Conservation (phyloP, 2,888 invertebrate genomes). For the Encarsia formosa region DNA sequence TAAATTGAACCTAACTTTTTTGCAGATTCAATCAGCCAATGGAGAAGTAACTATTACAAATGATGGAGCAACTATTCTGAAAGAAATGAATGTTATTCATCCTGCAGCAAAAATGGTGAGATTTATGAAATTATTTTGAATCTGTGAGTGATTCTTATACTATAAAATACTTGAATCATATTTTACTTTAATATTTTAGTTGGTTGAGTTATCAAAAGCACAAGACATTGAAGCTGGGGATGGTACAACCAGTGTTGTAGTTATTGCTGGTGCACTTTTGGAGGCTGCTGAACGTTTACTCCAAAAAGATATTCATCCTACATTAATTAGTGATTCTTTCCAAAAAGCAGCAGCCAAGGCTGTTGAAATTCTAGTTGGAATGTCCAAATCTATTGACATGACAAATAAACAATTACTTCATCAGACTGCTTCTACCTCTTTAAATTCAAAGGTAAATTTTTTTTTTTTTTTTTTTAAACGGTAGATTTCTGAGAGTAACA, state of each 20-base stretch:
- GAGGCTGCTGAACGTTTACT: constrained; percentile 92
- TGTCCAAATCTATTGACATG: constrained; percentile 84
- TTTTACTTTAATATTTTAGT: constrained; percentile 54
- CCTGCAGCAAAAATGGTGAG: constrained; percentile 97
- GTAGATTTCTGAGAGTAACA: too few species aligned
- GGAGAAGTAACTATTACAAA: constrained; percentile 99
- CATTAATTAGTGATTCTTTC: constrained; percentile 94
- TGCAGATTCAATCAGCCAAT: constrained; percentile 87
- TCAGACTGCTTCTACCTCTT: constrained; percentile 94
- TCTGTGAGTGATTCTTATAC: background rate
- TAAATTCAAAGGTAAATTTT: constrained; percentile 88
- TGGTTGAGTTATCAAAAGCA: constrained; percentile 96
- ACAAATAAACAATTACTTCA: constrained; percentile 81
- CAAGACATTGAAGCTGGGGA: constrained; percentile 99
- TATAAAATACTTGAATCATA: background rate
- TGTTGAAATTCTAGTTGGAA: constrained; percentile 71
- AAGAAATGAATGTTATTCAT: constrained; percentile 97
- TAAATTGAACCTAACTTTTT: too few species aligned
- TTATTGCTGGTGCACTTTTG: constrained; percentile 92
- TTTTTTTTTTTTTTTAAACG: too few species aligned
- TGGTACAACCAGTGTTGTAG: constrained; percentile 97
- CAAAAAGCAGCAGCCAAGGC: constrained; percentile 78
- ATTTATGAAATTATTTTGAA: background rate
- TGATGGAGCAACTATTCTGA: constrained; percentile 98
- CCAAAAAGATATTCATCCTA: constrained; percentile 94